Evolutionary conservation across 1,140 invertebrate genomes (phyloP).

Genomic region (Metaphire vulgaris): DNA sequence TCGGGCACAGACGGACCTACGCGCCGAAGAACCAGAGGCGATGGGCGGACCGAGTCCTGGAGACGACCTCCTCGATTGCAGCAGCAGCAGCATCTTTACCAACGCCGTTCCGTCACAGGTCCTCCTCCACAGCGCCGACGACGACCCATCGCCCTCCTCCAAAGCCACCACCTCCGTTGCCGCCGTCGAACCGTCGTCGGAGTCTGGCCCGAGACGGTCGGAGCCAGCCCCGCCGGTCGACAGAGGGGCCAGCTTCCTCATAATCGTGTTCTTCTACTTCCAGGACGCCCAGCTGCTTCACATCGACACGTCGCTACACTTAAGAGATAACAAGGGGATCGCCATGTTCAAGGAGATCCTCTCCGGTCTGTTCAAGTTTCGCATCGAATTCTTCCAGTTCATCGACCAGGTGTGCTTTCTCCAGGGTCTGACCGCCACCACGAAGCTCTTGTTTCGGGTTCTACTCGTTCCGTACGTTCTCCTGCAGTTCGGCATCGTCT

Average conservation of each 20-base stretch:
- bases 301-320: constrained; percentile 19
- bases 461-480: constrained; percentile 24
- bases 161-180: too few relatives aligned
- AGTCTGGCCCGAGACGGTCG: too few relatives aligned
- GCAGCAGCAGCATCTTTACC: too few relatives aligned
- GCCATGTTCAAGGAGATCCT: constrained; percentile 27
- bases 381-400: constrained; percentile 27
- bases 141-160: too few relatives aligned
- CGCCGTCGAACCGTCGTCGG: too few relatives aligned
- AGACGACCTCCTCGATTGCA: too few relatives aligned
- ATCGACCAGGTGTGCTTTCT: constrained; percentile 27
- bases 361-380: constrained; percentile 26
- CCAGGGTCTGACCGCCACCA: constrained; percentile 6
- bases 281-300: constrained; percentile 28
- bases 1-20: too few relatives aligned
- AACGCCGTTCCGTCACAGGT: too few relatives aligned
- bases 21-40: too few relatives aligned
- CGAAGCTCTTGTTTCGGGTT: constrained; percentile 12
- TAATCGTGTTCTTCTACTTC: constrained; percentile 28
- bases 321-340: constrained; percentile 16
- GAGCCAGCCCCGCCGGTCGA: constrained; percentile 19
- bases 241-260: constrained; percentile 27
- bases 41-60: too few relatives aligned
- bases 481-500: constrained; percentile 25
- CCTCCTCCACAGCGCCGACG: too few relatives aligned